phyloP scores from a whole-genome alignment of 2,113 vertebrate genomes.

The Phoenicopterus ruber region DNA sequence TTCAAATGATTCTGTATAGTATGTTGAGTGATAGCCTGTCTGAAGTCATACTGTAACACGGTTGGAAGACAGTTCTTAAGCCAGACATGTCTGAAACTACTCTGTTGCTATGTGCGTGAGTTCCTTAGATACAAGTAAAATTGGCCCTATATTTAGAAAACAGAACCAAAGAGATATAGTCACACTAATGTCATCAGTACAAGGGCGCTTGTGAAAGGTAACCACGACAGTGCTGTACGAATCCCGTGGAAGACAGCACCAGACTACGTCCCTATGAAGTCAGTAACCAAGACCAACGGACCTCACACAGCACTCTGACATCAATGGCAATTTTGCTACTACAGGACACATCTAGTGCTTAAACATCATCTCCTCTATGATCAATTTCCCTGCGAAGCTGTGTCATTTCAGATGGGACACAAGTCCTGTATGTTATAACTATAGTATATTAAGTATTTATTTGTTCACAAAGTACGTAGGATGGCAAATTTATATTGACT shows the following conservation, averaged over 20 bases:
- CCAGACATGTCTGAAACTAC: neutral
- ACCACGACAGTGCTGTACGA: fast-evolving
- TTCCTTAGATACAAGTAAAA: neutral
- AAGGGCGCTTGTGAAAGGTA: neutral
- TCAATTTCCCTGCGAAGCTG: neutral
- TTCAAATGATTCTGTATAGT: neutral
- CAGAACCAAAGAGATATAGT: neutral
- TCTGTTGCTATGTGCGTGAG: neutral
- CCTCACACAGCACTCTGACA: neutral
- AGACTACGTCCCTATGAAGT: fast-evolving
- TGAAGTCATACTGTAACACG: neutral
- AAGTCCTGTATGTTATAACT: neutral
- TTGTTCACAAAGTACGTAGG: neutral
- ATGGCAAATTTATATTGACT: neutral
- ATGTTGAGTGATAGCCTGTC: neutral
- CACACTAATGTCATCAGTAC: neutral
- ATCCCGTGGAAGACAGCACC: neutral
- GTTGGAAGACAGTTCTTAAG: neutral
- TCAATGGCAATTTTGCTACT: neutral
- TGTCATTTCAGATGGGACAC: neutral
- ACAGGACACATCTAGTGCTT: neutral
- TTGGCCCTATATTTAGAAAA: slow-evolving; percentile 11
- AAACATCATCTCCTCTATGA: neutral
- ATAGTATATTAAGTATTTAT: neutral
- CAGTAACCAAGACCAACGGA: neutral